These are phyloP conservation scores for Vandiemenella viatica DNA, from an alignment of 2,888 invertebrate species.

Conservation along the genomic window DNA sequence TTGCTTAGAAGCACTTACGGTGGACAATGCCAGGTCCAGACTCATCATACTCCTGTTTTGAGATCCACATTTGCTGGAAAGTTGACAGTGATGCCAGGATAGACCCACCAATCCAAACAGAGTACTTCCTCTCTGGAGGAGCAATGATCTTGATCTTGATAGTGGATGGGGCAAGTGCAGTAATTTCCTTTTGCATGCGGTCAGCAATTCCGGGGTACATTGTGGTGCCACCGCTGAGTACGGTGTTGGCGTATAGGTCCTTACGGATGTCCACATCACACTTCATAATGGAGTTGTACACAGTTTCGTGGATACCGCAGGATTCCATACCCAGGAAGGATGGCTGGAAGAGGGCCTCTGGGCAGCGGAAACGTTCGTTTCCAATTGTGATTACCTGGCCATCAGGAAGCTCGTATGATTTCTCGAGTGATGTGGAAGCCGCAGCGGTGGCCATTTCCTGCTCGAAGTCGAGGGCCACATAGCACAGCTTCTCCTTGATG, in stretches of 20 bases:
- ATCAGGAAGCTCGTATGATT: slow-evolving; percentile 81
- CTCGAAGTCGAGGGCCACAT: slow-evolving; percentile 77
- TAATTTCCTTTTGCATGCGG: slow-evolving; percentile 82
- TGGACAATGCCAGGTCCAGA: slow-evolving; percentile 63
- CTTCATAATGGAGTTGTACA: slow-evolving; percentile 96
- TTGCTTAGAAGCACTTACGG: slow-evolving; percentile 52
- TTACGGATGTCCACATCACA: slow-evolving; percentile 91
- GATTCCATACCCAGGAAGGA: slow-evolving; percentile 73
- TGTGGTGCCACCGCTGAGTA: slow-evolving; percentile 79
- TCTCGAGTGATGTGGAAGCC: slow-evolving; percentile 77
- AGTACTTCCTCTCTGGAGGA: slow-evolving; percentile 80
- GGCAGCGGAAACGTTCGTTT: slow-evolving; percentile 82
- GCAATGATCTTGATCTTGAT: slow-evolving; percentile 93
- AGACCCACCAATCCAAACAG: slow-evolving; percentile 82
- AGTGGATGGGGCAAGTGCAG: slow-evolving; percentile 75
- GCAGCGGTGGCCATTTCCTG: slow-evolving; percentile 87
- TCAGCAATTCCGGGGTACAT: slow-evolving; percentile 84
- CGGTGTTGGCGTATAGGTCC: slow-evolving; percentile 86
- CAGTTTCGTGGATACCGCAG: slow-evolving; percentile 84
- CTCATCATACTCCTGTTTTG: slow-evolving; percentile 80
- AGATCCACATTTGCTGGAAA: slow-evolving; percentile 88
- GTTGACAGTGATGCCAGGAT: slow-evolving; percentile 77
- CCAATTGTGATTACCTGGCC: slow-evolving; percentile 86
- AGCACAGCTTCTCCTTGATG: slow-evolving; percentile 85
- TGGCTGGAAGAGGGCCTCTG: slow-evolving; percentile 51